Conservation (phyloP, 1,140 invertebrate species). For the Rhagoletis pomonella region DNA sequence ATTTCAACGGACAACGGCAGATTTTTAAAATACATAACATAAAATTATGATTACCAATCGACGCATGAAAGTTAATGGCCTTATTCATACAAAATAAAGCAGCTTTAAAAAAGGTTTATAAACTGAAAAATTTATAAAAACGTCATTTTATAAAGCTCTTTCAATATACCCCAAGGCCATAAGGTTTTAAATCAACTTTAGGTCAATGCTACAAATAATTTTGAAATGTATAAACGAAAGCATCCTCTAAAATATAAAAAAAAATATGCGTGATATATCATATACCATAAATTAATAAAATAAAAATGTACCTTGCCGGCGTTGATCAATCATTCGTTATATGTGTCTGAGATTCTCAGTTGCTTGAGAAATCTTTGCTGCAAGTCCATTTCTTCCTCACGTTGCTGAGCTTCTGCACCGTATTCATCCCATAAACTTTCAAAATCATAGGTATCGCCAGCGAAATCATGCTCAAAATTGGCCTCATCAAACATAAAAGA, state of each 20-base stretch:
- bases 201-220: neutral
- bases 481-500: constrained; percentile 65
- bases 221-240: neutral
- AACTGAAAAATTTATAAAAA: too few species aligned
- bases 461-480: constrained; percentile 60
- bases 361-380: constrained; percentile 51
- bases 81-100: too few species aligned
- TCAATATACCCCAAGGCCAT: too few species aligned
- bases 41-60: too few species aligned
- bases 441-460: constrained; percentile 60
- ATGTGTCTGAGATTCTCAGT: neutral
- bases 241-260: constrained; percentile 5
- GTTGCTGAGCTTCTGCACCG: constrained; percentile 61
- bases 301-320: constrained; percentile 39
- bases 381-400: constrained; percentile 31
- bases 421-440: constrained; percentile 65
- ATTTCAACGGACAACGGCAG: too few species aligned
- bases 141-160: too few species aligned
- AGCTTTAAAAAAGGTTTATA: too few species aligned
- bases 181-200: neutral
- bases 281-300: neutral
- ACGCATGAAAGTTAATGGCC: too few species aligned
- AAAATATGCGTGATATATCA: neutral
- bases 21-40: too few species aligned
- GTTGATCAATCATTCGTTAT: neutral